Conservation (phyloP, 2,113 vertebrate species). For the Psophia crepitans region DNA sequence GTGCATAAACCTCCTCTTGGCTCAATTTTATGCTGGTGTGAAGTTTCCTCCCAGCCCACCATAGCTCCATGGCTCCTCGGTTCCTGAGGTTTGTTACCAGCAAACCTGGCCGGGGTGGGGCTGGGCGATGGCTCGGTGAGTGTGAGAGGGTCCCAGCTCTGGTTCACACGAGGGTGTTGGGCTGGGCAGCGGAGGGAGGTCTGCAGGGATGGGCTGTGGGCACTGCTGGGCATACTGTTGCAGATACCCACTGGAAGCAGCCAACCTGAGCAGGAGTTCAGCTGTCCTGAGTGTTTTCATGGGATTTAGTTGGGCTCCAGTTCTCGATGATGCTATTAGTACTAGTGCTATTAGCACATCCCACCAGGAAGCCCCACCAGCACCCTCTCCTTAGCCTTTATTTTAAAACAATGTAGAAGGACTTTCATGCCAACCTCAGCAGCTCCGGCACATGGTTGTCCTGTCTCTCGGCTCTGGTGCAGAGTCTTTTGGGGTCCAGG, state of each 20-base stretch:
- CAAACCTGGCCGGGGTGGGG: rapidly evolving
- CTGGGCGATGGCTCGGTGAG: rapidly evolving
- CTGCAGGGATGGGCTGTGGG: not conserved
- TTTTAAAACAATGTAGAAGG: not conserved
- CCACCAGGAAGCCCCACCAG: not conserved
- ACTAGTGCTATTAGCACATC: too few relatives aligned
- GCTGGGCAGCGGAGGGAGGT: not conserved
- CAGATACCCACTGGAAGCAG: not conserved
- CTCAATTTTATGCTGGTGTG: rapidly evolving
- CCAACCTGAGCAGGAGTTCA: not conserved
- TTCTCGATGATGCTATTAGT: not conserved
- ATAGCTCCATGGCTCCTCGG: rapidly evolving
- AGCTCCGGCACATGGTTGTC: not conserved
- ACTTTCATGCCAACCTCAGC: not conserved
- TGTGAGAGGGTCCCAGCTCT: not conserved
- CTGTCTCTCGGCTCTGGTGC: not conserved
- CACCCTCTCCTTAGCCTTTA: not conserved
- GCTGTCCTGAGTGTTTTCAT: not conserved
- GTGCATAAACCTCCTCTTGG: rapidly evolving
- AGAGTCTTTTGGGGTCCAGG: not conserved
- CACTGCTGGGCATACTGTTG: not conserved
- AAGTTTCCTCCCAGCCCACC: not conserved
- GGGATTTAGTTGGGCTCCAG: not conserved
- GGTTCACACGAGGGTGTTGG: not conserved
- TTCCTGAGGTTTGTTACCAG: rapidly evolving